phyloP scores from a whole-genome alignment of 2,113 vertebrate genomes.

The Cephalophus harveyi region DNA sequence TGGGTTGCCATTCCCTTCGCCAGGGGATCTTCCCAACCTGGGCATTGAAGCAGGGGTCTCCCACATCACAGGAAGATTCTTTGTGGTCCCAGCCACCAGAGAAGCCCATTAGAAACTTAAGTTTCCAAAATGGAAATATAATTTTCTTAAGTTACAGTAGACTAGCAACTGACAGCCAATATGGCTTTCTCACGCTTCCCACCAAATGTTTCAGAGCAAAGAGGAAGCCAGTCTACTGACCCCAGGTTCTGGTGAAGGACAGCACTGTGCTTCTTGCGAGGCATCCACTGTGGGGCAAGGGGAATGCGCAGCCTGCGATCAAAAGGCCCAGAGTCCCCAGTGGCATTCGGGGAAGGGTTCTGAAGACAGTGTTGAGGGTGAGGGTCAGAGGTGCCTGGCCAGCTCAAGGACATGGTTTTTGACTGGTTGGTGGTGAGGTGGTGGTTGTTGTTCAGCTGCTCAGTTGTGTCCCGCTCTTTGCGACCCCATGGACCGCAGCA shows the following conservation, averaged over 20 bases:
- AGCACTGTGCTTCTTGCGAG: rapidly evolving
- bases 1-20: background rate
- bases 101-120: background rate
- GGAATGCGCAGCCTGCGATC: background rate
- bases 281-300: background rate
- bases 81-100: background rate
- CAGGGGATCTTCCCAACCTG: background rate
- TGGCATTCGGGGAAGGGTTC: background rate
- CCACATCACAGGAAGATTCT: background rate
- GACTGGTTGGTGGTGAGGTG: background rate
- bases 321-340: background rate
- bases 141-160: background rate
- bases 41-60: background rate
- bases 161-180: background rate
- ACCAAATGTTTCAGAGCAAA: background rate
- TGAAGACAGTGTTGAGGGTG: background rate
- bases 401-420: background rate
- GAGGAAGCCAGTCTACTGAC: background rate
- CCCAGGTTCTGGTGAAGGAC: background rate
- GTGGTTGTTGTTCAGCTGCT: background rate
- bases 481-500: rapidly evolving
- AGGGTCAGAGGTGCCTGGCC: background rate
- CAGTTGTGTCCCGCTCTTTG: background rate
- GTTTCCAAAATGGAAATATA: background rate
- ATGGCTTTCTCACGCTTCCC: background rate